phyloP scores from a whole-genome alignment of 2,888 invertebrate genomes.

The Pseudolycoriella hygida region DNA sequence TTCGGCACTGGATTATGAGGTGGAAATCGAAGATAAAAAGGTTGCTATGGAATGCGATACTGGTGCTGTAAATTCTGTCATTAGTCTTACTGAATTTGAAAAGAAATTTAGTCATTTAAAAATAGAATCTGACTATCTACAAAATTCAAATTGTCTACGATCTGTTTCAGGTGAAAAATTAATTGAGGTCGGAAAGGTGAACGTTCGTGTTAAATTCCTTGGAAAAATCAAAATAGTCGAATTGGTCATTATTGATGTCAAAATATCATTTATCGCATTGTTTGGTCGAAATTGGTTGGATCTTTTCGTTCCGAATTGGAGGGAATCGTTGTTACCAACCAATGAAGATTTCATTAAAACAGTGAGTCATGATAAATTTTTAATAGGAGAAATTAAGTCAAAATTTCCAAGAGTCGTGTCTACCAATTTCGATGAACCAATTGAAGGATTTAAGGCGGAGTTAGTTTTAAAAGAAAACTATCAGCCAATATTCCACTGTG shows the following conservation, averaged over 20 bases:
- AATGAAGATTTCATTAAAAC: no score
- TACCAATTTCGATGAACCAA: background rate
- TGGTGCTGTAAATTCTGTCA: background rate
- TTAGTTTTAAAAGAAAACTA: background rate
- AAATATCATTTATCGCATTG: background rate
- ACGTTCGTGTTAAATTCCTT: background rate
- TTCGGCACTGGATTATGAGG: no score
- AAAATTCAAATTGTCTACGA: background rate
- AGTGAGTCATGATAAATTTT: background rate
- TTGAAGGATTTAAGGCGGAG: background rate
- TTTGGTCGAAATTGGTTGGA: background rate
- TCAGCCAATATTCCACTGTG: background rate
- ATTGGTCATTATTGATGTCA: background rate
- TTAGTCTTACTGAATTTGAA: background rate
- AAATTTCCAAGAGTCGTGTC: background rate
- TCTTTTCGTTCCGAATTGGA: background rate
- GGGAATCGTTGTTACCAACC: no score
- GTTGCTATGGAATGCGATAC: background rate
- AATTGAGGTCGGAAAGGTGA: background rate
- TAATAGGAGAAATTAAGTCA: background rate
- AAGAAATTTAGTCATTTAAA: background rate
- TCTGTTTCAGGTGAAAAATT: no score
- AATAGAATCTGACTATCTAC: background rate
- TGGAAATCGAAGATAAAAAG: no score
- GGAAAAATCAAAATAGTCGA: background rate